Conservation (phyloP, 92 coral and sea anemone genomes). For the Heliopora coerulea region DNA sequence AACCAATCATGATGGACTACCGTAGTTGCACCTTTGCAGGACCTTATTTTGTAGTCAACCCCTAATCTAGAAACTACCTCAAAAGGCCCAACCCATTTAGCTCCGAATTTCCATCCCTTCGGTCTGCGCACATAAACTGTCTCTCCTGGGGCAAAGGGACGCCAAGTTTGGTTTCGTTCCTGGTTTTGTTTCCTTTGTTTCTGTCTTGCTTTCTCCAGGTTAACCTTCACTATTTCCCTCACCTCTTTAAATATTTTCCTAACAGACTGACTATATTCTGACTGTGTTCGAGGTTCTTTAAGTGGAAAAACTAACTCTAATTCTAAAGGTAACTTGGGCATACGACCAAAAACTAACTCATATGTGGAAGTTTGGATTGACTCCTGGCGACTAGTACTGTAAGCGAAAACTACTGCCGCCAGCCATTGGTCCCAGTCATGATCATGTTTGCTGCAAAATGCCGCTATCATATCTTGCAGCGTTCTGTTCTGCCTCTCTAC, state of each 20-base stretch:
- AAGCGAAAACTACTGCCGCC: constrained; percentile 43
- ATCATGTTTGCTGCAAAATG: constrained; percentile 17
- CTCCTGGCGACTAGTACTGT: constrained; percentile 45
- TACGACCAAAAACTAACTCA: constrained; percentile 38
- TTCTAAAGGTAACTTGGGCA: constrained; percentile 42
- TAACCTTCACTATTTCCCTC: background rate
- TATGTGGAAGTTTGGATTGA: constrained; percentile 28
- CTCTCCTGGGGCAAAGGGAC: constrained; percentile 10
- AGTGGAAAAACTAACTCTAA: constrained; percentile 44
- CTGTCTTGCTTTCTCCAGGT: constrained; percentile 23
- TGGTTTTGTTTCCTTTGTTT: constrained; percentile 12
- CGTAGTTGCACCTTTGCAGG: constrained; percentile 5
- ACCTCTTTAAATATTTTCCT: background rate
- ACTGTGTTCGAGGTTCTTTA: background rate
- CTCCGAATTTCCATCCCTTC: constrained; percentile 31
- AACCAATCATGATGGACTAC: constrained; percentile 41
- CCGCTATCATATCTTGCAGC: constrained; percentile 29
- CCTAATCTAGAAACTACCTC: constrained; percentile 27
- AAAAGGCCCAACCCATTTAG: constrained; percentile 45
- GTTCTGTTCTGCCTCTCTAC: constrained; percentile 49
- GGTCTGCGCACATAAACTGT: constrained; percentile 41
- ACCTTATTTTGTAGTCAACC: constrained; percentile 23
- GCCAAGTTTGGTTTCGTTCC: constrained; percentile 36
- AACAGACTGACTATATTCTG: constrained; percentile 24
- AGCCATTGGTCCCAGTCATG: constrained; percentile 52